Base-by-base conservation (phyloP, 2,113 vertebrate species). In the Mobula hypostoma region DNA sequence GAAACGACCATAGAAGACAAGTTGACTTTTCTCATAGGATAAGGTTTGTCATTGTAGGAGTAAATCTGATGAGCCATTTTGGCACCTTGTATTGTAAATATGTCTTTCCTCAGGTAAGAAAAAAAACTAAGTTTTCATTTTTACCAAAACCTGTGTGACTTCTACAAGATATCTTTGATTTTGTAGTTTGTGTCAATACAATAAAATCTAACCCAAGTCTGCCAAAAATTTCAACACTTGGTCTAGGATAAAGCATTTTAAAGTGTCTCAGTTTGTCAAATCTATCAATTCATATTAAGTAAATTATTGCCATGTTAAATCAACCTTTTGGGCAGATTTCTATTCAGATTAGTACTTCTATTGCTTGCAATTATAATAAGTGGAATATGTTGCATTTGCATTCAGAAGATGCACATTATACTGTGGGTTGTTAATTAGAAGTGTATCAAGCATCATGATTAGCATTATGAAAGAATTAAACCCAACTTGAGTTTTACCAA, bases 321-420 rank as follows among this genome's bases (percentile, higher is more conserved):
- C 21, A 74, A 2, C 70, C 91, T 56, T 93, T 72, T 56, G 70
- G 72, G 19, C 70, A 93, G 70, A 74, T 93, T 56, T 93, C 85
- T 93, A 76, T 74, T 74, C 91, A 93, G 91, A 93, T 93, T 93
- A 56, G 36, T 56, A 19, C 32, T 74, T 40, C 91, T 74, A 74
- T 93, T 74, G 36, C 91, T 56, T 32, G 68, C 70, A 93, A 93
- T 93, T 93, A 93, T 56, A 93, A 92, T 63, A 70, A 92, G 61
- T 36, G 66, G 66, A 70, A 93, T 74, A 93, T 93, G 70, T 76
- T 24, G 70, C 91, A 93, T 74, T 93, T 93, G 36, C 91, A 93
- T 93, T 93, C 68, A 93, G 91, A 93, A 74, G 91, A 93, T 56
- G 91, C 36, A 93, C 68, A 70, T 74, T 74, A 93, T 90, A 68